A percentile compares a stretch with the other conserved stretches of the same genome.
Conservation (phyloP, 35 echinoderm and acorn worm species). For the Lytechinus variegatus region DNA sequence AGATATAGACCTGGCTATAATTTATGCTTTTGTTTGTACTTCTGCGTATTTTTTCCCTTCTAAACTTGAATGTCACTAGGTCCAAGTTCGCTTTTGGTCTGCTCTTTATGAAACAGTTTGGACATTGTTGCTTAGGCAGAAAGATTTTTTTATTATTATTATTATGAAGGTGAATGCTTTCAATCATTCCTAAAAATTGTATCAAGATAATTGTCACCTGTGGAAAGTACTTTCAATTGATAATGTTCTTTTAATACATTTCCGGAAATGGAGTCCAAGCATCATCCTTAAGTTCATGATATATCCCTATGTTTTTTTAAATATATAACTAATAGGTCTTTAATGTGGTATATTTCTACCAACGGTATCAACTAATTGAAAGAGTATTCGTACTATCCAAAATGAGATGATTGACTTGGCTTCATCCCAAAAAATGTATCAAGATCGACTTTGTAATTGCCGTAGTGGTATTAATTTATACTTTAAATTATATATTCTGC, state of each 20-base stretch:
- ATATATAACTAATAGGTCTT: too few species aligned
- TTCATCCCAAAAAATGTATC: too few species aligned
- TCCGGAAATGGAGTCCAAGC: too few species aligned
- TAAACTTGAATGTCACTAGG: not conserved
- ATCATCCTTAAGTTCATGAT: too few species aligned
- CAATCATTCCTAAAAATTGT: not conserved
- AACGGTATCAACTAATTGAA: too few species aligned
- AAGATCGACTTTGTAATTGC: too few species aligned
- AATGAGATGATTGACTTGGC: too few species aligned
- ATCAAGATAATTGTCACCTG: not conserved
- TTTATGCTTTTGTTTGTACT: constrained; percentile 14
- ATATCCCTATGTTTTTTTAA: too few species aligned
- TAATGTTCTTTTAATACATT: not conserved
- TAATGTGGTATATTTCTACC: too few species aligned
- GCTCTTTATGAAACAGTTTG: not conserved
- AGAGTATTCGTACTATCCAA: too few species aligned
- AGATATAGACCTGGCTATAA: not conserved
- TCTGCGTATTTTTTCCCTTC: not conserved
- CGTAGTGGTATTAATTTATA: too few species aligned
- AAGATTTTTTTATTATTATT: not conserved
- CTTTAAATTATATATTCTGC: too few species aligned
- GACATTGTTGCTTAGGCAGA: not conserved
- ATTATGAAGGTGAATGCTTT: not conserved
- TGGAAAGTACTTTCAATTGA: not conserved
- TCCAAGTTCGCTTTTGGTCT: not conserved